Base-by-base conservation (phyloP, 2,888 invertebrate species). In the Epirrita christyi region DNA sequence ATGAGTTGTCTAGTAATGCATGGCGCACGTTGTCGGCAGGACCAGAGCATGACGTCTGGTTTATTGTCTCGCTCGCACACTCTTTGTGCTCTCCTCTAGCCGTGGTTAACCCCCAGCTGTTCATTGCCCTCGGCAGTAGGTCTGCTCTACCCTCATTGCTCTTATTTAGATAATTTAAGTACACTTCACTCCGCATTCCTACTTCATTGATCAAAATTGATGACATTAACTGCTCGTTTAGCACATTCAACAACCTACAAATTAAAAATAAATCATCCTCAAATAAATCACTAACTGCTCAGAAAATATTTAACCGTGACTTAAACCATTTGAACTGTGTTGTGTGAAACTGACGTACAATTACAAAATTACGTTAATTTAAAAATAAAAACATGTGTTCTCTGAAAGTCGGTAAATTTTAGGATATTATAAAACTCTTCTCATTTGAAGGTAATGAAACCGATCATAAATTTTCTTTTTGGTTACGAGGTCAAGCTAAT, bases 1-100 rank as follows among this genome's bases (percentile, higher is more conserved):
- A 75, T 72, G 75, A 70, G 72, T 70, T 65, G 66, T 70, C 58
- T 73, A 66, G 67, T 60, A 61, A 63, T 64, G 66, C 60, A 60
- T 65, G 62, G 68, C 71, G 75, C 76, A 76, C 79, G 78, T 74
- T 76, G 78, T 71, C 72, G 76, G 66, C 76, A 75, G 80, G 78
- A 77, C 78, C 83, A 73, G 83, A 82, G 80, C 86, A 72, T 86
- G 85, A 86, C 88, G 86, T 85, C 78, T 77, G 71, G 61, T 66
- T 58, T 48, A 63, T 59, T 68, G 67, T 76, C 77, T 70, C 74
- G 56, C 78, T 79, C 80, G 65, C 76, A 69, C 80, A 61, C 61
- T 66, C 57, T 64, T 67, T 62, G 71, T 67, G 65, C 61, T 44
- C 71, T 73, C 63, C 65, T 74, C 79, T 72, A 66, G 61, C 72